Base-by-base conservation (phyloP, 2,113 vertebrate species). In the Siniperca chuatsi region DNA sequence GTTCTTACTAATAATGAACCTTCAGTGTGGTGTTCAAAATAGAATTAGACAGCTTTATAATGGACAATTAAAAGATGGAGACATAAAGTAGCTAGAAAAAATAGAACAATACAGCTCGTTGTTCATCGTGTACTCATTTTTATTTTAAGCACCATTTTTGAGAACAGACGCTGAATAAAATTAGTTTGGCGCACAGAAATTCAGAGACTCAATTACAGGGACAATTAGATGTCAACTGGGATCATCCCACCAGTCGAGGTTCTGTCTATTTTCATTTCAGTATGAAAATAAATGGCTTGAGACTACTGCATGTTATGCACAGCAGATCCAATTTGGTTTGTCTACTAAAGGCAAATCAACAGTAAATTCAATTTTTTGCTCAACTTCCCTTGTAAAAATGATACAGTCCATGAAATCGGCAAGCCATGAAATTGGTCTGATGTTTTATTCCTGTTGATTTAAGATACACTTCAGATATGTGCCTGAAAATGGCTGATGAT, bases 321-420 rank as follows among this genome's bases (percentile, higher is more conserved):
- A 83, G 68, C 15, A 21, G 71, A 86, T 87, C 79, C 77, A 68
- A 83, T 90, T 87, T 81, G 50, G 10, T 71, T 16, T 60, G 81
- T 75, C 76, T 79, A 72, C 71, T 44, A 40, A 84, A 76, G 60
- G 58, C 72, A 74, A 85, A 87, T 83, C 82, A 78, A 83, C 82
- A 88, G 62, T 75, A 58, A 73, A 89, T 88, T 83, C 2, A 64
- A 75, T 90, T 71, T 88, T 90, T 71, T 64, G 66, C 74, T 83
- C 65, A 87, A 81, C 81, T 78, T 87, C 50, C 68, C 75, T 84
- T 66, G 48, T 86, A 74, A 90, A 87, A 79, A 79, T 35, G n/a
- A 83, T 46, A 66, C 54, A 69, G 64, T 83, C 73, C 48, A 48
- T 85, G 54, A 75, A 87, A 87, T 82, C 29, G 5, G 23, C 18